A percentile compares a stretch with the other conserved stretches of the same genome.
Conservation (phyloP, 2,797 vertebrate species). For the Artibeus jamaicensis region DNA sequence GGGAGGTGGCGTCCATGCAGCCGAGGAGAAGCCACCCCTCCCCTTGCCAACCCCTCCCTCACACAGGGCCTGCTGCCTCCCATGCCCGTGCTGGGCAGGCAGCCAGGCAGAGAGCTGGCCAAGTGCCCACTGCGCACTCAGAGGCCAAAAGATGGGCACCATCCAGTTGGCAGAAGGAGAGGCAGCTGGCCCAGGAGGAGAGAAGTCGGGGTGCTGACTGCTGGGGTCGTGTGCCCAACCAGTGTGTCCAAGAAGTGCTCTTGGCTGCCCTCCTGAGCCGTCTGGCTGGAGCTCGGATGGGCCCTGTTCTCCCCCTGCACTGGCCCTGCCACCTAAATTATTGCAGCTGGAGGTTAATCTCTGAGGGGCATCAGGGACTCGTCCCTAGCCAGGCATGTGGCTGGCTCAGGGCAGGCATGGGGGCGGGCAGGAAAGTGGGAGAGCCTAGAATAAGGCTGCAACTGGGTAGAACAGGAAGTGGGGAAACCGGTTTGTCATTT, state of each 20-base stretch:
- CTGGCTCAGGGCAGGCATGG: conserved; percentile 41
- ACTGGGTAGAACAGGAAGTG: conserved; percentile 61
- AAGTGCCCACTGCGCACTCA: conserved; percentile 37
- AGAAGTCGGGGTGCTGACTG: conserved; percentile 55
- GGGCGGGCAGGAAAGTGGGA: conserved; percentile 51
- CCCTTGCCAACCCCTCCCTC: neutral
- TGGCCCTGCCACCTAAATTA: neutral
- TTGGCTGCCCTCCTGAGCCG: conserved; percentile 52
- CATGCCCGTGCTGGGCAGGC: conserved; percentile 55
- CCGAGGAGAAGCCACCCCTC: neutral
- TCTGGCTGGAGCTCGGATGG: neutral
- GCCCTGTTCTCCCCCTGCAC: neutral
- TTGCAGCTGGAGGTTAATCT: conserved; percentile 37
- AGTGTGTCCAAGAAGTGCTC: neutral
- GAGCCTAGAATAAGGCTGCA: conserved; percentile 44
- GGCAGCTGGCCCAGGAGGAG: conserved; percentile 59
- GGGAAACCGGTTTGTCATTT: conserved; percentile 74
- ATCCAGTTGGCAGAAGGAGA: conserved; percentile 71
- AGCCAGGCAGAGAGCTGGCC: conserved; percentile 65
- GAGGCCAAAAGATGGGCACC: conserved; percentile 74
- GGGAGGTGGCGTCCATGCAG: neutral
- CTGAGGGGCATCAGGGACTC: conserved; percentile 29
- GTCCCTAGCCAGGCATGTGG: neutral
- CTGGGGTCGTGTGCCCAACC: conserved; percentile 53
- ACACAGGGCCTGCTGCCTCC: conserved; percentile 24